Base-by-base conservation (phyloP, 2,888 invertebrate species). In the Carcina quercana region DNA sequence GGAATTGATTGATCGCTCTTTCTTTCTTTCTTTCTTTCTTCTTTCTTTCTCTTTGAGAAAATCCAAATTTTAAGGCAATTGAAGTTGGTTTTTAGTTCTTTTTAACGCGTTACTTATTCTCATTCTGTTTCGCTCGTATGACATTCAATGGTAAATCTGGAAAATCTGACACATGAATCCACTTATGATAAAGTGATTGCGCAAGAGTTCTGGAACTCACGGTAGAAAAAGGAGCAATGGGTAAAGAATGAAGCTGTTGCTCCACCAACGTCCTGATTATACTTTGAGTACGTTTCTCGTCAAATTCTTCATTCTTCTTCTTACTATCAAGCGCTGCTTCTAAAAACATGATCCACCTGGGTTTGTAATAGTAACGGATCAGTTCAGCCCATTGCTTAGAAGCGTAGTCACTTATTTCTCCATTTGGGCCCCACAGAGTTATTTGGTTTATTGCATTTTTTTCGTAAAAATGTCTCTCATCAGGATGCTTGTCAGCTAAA, bases 331-430 rank as follows among this genome's bases (percentile, higher is more conserved):
- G 68, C 34, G 93, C 78, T 6, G 85, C 85, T 0, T 75, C 43
- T 1, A 95, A 56, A 55, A 95, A 96, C 30, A 87, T 53, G 1
- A 59, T 43, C 96, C 96, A 97, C 37, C 96, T 85, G 0, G 91
- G 91, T 34, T 70, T 76, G 56, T 92, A 95, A 54, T 92, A 96
- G 55, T 91, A 86, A 11, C 40, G 45, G 24, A 79, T 64, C 17
- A 82, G 57, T 62, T 92, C 95, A 10, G 90, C 85, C 97, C 97
- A 97, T 61, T 97, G 96, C 54, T 97, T 97, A 45, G 91, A 91
- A 0, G 96, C 97, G 68, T 97, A 97, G 63, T 97, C 96, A 13
- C 88, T 73, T 37, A 97, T 95, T 78, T 97, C 92, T 0, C 94
- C 96, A 28, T 85, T 86, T 0, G 97, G 17, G 5, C 17, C 17